These are phyloP conservation scores for Sycophila texana DNA, from an alignment of 2,888 invertebrate genomes.

Conservation along the genomic window DNA sequence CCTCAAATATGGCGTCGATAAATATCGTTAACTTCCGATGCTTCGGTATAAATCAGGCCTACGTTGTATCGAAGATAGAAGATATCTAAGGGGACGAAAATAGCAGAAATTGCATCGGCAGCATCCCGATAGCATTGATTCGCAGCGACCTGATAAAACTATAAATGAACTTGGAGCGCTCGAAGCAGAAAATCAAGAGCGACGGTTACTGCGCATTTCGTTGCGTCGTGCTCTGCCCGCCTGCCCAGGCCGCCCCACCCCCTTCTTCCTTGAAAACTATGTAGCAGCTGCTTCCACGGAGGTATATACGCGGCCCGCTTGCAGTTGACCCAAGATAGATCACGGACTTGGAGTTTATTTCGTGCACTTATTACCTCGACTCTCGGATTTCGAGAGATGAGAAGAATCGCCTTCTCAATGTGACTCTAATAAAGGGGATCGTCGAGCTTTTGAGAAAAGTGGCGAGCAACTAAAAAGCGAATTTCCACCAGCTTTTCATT, in stretches of 20 bases:
- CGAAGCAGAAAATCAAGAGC: constrained; percentile 47
- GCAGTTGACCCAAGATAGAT: constrained; percentile 20
- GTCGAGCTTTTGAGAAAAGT: no score
- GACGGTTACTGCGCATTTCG: constrained; percentile 50
- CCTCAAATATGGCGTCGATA: no score
- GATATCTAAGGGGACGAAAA: constrained; percentile 18
- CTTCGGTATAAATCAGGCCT: no score
- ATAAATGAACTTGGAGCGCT: constrained; percentile 45
- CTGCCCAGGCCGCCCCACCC: not conserved
- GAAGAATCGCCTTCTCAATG: no score
- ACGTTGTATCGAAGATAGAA: no score
- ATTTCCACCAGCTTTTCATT: no score
- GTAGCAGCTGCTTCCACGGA: not conserved
- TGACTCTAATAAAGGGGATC: no score
- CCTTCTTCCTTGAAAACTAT: not conserved
- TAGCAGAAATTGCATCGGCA: constrained; percentile 23
- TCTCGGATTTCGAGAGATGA: not conserved
- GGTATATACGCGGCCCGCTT: not conserved
- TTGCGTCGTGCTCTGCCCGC: no score
- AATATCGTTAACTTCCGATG: no score
- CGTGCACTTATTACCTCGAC: not conserved
- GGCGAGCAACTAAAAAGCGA: no score
- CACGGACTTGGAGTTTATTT: constrained; percentile 5
- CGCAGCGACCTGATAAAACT: constrained; percentile 39
- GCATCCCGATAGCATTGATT: constrained; percentile 42